Percentiles rank a stretch among this genome's conserved stretches.
Conservation (phyloP, 2,888 invertebrate species). For the Uropetala carovei region DNA sequence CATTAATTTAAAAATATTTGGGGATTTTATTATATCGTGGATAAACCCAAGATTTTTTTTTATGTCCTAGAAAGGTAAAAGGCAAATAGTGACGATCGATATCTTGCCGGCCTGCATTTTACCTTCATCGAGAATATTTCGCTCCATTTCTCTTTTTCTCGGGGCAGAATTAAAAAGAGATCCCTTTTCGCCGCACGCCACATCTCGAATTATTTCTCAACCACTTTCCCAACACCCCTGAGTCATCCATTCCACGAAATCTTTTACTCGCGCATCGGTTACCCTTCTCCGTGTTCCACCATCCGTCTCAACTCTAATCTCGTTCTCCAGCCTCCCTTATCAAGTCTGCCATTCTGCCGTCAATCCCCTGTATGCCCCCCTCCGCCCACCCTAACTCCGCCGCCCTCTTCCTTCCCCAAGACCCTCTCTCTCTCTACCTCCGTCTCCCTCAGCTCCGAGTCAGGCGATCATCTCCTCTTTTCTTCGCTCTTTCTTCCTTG, state of each 20-base stretch:
- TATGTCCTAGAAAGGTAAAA: no score
- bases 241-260: slow-evolving; percentile 61
- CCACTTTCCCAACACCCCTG: slow-evolving; percentile 13
- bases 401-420: background rate
- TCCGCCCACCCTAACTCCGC: background rate
- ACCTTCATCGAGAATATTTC: background rate
- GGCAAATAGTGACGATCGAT: no score
- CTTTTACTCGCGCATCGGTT: slow-evolving; percentile 59
- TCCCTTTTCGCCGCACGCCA: slow-evolving; percentile 18
- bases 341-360: slow-evolving; percentile 64
- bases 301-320: slow-evolving; percentile 64
- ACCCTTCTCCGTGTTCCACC: slow-evolving; percentile 62
- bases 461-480: background rate
- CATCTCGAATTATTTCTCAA: slow-evolving; percentile 47
- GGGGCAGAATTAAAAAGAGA: slow-evolving; percentile 23
- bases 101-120: background rate
- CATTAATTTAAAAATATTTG: no score
- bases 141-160: background rate
- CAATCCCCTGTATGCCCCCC: slow-evolving; percentile 8
- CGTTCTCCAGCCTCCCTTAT: slow-evolving; percentile 63
- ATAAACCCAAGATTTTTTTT: no score
- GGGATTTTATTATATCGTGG: no score
- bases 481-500: background rate
- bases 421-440: no score
- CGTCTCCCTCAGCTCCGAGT: no score